Evolutionary conservation across 2,888 invertebrate genomes (phyloP), one percentile per base, ranked within the genome.

Genomic region (Erebia epiphron): DNA sequence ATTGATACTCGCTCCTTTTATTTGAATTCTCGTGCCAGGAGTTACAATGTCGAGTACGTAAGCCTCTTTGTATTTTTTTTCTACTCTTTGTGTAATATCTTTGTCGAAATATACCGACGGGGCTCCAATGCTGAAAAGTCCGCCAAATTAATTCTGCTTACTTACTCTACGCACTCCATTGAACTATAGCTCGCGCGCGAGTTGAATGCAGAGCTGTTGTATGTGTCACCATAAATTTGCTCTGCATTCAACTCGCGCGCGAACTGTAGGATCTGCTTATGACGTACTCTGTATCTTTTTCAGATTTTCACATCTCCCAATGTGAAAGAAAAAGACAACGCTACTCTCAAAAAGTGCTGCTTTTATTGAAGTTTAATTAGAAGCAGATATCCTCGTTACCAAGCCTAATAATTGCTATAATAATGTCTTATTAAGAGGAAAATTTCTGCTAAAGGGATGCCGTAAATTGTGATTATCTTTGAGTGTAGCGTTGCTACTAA

Each of bases 401-500:
- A 50, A 50, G n/a, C 50, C 16, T 52, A 52, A 52, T 52, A 52
- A 16, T 52, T 52, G 52, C 52, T 16, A 52, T 52, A 52, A 52
- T 52, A 52, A 52, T 52, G 52, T 52, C 16, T 52, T 16, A 16
- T 52, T 52, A 52, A 46, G 46, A 46, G 11, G 13, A 11, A 49
- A 52, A 52, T 52, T 52, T 85, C 81, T 77, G 77, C 78, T 80
- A 83, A 85, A 86, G 84, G 88, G 84, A 84, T 82, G 82, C 86
- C 85, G 92, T 92, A 92, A 54, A 54, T 54, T 54, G 54, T 91
- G 91, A 92, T 92, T 92, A 92, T 91, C 90, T 91, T 89, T 89
- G 87, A 92, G 91, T 90, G 90, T 83, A 85, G 81, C 86, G 83
- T 83, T 83, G 87, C 83, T 87, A 88, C 86, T 84, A 86, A 85